These are phyloP conservation scores for Chrysocyon brachyurus DNA, from an alignment of 2,797 vertebrate species.

Conservation along the genomic window DNA sequence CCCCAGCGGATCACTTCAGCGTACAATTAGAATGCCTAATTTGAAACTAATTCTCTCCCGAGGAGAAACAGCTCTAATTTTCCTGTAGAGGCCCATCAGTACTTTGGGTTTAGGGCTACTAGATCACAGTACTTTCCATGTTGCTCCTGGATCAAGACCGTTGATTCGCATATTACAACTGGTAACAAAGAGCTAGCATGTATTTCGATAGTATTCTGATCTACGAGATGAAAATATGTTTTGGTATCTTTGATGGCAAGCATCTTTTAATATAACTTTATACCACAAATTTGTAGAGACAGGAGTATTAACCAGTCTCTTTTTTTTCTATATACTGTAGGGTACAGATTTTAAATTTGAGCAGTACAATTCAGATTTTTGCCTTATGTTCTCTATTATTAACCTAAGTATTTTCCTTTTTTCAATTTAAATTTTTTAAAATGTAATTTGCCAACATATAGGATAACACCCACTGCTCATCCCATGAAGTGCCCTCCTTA, in stretches of 20 bases:
- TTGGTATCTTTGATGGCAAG: constrained; percentile 19
- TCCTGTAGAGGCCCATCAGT: background rate
- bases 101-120: constrained; percentile 14
- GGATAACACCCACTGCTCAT: no score
- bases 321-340: background rate
- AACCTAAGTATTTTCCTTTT: background rate
- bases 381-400: background rate
- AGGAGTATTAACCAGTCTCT: background rate
- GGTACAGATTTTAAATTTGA: constrained; percentile 3
- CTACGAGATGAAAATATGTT: background rate
- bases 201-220: background rate
- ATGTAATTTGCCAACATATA: no score
- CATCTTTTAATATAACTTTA: background rate
- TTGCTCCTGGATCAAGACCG: background rate
- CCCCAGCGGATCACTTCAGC: constrained; percentile 4
- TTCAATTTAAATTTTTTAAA: no score
- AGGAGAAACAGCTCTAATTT: constrained; percentile 27
- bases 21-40: constrained; percentile 27
- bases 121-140: background rate
- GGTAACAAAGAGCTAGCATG: background rate
- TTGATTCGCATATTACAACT: background rate
- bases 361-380: background rate
- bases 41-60: constrained; percentile 36
- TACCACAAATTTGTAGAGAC: background rate
- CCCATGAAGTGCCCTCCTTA: no score